A percentile compares a stretch with the other conserved stretches of the same genome.
These are phyloP conservation scores for Callithrix jacchus DNA, from an alignment of 2,113 vertebrate genomes.

Conservation along the genomic window DNA sequence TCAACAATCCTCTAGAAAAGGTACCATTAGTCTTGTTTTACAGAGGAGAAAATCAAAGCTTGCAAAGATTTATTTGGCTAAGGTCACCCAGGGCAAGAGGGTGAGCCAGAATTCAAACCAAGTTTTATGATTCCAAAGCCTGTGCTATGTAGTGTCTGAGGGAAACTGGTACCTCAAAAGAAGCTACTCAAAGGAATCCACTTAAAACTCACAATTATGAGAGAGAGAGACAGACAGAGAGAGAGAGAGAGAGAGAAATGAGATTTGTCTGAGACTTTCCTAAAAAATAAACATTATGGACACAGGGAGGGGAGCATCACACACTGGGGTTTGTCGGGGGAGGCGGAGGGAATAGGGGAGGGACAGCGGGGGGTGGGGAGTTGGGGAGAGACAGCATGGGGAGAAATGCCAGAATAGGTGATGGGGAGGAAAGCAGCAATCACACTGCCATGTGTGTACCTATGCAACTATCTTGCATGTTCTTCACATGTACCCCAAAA, in stretches of 20 bases:
- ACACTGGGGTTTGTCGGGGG: too few species aligned
- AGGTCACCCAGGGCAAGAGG: not conserved
- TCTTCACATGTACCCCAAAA: too few species aligned
- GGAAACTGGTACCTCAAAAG: not conserved
- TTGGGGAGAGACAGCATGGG: too few species aligned
- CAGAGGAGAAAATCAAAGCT: not conserved
- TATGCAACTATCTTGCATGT: too few species aligned
- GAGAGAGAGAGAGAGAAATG: too few species aligned
- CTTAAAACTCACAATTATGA: not conserved
- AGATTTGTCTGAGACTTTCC: not conserved
- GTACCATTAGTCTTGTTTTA: not conserved
- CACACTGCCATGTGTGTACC: too few species aligned
- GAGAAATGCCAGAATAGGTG: too few species aligned
- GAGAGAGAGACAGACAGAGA: too few species aligned
- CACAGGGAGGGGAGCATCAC: too few species aligned
- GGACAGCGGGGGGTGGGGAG: too few species aligned
- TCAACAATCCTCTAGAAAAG: not conserved
- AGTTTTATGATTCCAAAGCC: not conserved
- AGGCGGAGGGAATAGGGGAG: too few species aligned
- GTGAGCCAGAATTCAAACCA: not conserved
- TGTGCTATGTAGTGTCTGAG: not conserved
- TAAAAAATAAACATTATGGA: constrained; percentile 1
- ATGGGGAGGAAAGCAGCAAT: too few species aligned
- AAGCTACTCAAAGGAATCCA: not conserved
- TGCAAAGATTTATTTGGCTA: not conserved